A percentile compares a stretch with the other conserved stretches of the same genome.
These are phyloP conservation scores for Sitta carolinensis DNA, from an alignment of 2,797 vertebrate species.

Conservation along the genomic window DNA sequence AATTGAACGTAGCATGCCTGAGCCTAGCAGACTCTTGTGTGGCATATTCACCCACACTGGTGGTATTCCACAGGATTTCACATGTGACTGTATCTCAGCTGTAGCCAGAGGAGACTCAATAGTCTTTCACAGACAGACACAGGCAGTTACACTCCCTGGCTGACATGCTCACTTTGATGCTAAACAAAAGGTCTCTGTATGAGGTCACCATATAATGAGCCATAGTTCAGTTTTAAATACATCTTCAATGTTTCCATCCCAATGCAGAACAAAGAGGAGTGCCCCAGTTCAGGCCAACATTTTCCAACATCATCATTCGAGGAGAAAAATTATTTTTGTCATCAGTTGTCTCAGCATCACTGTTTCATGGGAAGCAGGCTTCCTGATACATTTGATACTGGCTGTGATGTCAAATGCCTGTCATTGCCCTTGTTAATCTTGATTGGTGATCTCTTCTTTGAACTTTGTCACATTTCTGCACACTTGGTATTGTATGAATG, in stretches of 20 bases:
- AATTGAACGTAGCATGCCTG: not conserved
- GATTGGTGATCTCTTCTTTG: not conserved
- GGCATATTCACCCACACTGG: not conserved
- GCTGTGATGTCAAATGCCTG: slow-evolving; percentile 26
- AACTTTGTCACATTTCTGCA: not conserved
- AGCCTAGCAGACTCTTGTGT: not conserved
- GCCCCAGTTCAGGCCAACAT: slow-evolving; percentile 81
- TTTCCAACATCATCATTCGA: slow-evolving; percentile 71
- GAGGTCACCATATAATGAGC: slow-evolving; percentile 80
- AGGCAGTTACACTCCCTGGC: slow-evolving; percentile 72
- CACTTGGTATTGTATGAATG: not conserved
- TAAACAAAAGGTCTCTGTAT: slow-evolving; percentile 83
- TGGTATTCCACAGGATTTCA: slow-evolving; percentile 62
- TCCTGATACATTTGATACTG: slow-evolving; percentile 27
- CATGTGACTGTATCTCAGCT: slow-evolving; percentile 53
- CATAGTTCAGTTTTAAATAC: slow-evolving; percentile 79
- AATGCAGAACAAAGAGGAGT: slow-evolving; percentile 79
- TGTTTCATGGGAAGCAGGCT: slow-evolving; percentile 55
- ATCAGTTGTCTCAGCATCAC: slow-evolving; percentile 50
- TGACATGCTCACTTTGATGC: slow-evolving; percentile 73
- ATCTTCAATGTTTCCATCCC: slow-evolving; percentile 79
- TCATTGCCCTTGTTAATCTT: not conserved
- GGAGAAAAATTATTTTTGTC: slow-evolving; percentile 76
- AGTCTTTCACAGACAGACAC: slow-evolving; percentile 67
- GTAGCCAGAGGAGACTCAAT: slow-evolving; percentile 62